A percentile compares a stretch with the other conserved stretches of the same genome.
Conservation (phyloP, 2,113 vertebrate genomes). For the Hirundichthys speculiger region DNA sequence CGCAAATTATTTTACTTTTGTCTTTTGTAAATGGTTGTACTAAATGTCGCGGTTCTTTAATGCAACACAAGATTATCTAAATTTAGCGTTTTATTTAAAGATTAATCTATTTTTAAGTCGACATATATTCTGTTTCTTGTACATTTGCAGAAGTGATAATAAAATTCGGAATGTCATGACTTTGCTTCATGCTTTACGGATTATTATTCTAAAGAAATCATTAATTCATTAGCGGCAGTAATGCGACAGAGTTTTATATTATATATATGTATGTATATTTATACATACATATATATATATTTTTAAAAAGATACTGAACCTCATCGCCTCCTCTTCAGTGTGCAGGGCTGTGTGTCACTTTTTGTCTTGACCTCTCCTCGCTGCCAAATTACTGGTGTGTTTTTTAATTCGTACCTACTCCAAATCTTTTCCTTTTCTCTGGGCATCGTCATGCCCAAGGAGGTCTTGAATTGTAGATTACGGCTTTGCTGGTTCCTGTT, state of each 20-base stretch:
- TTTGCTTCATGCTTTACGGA: not conserved
- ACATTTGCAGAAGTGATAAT: slow-evolving; percentile 9
- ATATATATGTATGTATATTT: not conserved
- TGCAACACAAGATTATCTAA: not conserved
- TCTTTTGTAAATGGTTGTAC: slow-evolving; percentile 5
- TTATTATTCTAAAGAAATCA: not conserved
- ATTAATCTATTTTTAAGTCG: too few species aligned
- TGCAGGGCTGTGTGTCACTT: slow-evolving; percentile 54
- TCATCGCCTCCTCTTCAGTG: not conserved
- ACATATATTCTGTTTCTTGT: too few species aligned
- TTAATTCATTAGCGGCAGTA: slow-evolving; percentile 7
- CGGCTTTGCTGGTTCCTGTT: slow-evolving; percentile 44
- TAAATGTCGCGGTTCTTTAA: slow-evolving; percentile 4
- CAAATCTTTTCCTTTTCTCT: slow-evolving; percentile 12
- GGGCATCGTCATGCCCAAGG: slow-evolving; percentile 1
- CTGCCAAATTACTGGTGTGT: slow-evolving; percentile 41
- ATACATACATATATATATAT: too few species aligned
- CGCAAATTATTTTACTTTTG: slow-evolving; percentile 55
- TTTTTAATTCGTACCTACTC: slow-evolving; percentile 37
- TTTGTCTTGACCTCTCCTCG: slow-evolving; percentile 54
- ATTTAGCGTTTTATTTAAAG: slow-evolving; percentile 29
- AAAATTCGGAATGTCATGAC: slow-evolving; percentile 1
- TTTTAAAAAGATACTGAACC: not conserved
- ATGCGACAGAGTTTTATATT: not conserved
- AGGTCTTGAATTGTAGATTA: slow-evolving; percentile 42